Conservation (phyloP, 2,797 vertebrate genomes). For the Sebastiscus albofasciatus region DNA sequence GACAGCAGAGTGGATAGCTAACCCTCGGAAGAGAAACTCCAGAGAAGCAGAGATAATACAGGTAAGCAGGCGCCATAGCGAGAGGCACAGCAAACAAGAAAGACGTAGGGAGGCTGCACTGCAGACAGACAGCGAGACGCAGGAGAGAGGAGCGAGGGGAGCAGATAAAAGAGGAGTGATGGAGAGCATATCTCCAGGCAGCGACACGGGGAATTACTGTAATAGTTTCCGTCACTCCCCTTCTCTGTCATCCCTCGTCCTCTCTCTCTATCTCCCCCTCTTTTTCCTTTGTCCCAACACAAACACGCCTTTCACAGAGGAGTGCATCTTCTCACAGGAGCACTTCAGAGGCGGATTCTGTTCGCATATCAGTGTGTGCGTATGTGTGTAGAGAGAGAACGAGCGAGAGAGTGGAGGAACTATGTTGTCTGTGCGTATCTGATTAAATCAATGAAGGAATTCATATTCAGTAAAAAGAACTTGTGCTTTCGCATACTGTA, state of each 20-base stretch:
- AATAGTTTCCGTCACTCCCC: constrained; percentile 75
- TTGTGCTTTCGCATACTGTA: not conserved
- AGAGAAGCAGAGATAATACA: constrained; percentile 29
- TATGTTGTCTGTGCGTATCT: not conserved
- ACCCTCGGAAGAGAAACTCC: constrained; percentile 11
- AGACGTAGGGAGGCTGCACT: constrained; percentile 38
- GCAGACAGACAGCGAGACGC: constrained; percentile 39
- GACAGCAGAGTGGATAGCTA: constrained; percentile 26
- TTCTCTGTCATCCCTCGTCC: constrained; percentile 58
- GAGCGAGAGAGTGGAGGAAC: not conserved
- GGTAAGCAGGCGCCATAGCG: constrained; percentile 12
- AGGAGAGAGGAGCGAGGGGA: constrained; percentile 52
- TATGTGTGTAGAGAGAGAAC: not conserved
- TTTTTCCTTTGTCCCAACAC: constrained; percentile 58
- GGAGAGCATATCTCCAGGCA: constrained; percentile 71
- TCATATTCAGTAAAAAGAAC: not conserved
- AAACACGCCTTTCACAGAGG: constrained; percentile 57
- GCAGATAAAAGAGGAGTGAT: constrained; percentile 75
- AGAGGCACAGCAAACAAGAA: constrained; percentile 53
- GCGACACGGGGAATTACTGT: constrained; percentile 74
- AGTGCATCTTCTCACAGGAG: constrained; percentile 49
- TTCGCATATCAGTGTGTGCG: constrained; percentile 17
- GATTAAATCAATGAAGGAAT: constrained; percentile 16
- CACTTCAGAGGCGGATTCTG: constrained; percentile 49
- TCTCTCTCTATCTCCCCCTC: constrained; percentile 41